These are phyloP conservation scores for Caracal caracal DNA, from an alignment of 2,113 vertebrate genomes.

Conservation along the genomic window DNA sequence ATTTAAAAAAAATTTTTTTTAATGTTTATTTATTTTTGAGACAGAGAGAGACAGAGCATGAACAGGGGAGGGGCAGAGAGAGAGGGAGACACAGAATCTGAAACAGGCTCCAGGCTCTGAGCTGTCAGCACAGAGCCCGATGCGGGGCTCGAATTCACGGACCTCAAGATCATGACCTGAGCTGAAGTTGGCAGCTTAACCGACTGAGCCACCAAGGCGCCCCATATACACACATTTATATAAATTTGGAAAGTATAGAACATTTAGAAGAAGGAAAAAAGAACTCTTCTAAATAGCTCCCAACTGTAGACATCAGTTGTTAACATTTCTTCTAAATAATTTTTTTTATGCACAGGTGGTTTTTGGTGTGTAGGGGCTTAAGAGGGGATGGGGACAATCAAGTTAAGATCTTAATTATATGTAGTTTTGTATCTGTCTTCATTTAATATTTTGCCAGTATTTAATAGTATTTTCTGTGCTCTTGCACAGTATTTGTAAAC, in stretches of 20 bases:
- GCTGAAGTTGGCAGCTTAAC: too few relatives aligned
- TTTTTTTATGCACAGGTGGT: not conserved
- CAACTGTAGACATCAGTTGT: not conserved
- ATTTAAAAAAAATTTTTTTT: too few relatives aligned
- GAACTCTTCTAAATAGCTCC: not conserved
- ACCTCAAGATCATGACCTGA: too few relatives aligned
- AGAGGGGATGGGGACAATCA: not conserved
- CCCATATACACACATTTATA: too few relatives aligned
- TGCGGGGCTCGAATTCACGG: too few relatives aligned
- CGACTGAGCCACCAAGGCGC: too few relatives aligned
- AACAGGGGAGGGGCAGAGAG: too few relatives aligned
- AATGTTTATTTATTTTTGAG: too few relatives aligned
- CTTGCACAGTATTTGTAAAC: not conserved
- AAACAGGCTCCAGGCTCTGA: too few relatives aligned
- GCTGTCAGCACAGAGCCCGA: too few relatives aligned
- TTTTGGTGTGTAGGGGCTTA: not conserved
- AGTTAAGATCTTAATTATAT: constrained; percentile 16
- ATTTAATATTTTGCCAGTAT: constrained; percentile 5
- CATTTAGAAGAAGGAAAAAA: not conserved
- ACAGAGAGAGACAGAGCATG: too few relatives aligned
- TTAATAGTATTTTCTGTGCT: not conserved
- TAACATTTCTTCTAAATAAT: constrained; percentile 18
- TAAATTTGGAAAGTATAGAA: not conserved
- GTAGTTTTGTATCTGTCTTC: not conserved
- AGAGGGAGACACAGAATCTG: too few relatives aligned